Evolutionary conservation across 2,113 vertebrate species (phyloP), one percentile per base, ranked within the genome.

Genomic region (Cinclus mexicanus): DNA sequence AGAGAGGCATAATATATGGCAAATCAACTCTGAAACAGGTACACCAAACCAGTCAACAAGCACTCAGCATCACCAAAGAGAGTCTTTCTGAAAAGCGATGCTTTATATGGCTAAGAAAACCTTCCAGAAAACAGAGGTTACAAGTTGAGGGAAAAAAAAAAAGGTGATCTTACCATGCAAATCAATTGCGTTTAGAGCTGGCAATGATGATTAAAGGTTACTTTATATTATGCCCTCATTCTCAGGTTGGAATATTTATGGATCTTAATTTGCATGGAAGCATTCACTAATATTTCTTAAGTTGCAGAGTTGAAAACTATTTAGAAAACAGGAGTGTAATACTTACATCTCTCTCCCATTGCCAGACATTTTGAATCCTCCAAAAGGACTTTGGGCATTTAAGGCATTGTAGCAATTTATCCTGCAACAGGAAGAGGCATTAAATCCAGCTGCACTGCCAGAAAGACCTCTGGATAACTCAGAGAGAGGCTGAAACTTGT

Each of bases 361-460:
- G 97, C 99, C 99, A 96, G 99, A 99, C 99, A 99, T 99, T 98
- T 99, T 99, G 98, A 99, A 99, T 96, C 99, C 99, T 97, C 99
- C 99, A 95, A 99, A 99, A 89, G 99, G 99, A 98, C 99, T 99
- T 97, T 99, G 99, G 95, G 98, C 99, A 97, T 99, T 99, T 98
- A 99, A 98, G 90, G 99, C 99, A 63, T 99, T 99, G 98, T 99
- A 99, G 97, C 99, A 99, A 97, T 99, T 99, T 98, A 99, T 99
- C 99, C 99, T 99, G 95, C n/a, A 90, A 91, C 5, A 68, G 60
- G 33, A 95, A 90, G 65, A 97, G 77, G 53, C 80, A 88, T 9
- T 84, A 89, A 89, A 55, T 95, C 46, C 57, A 83, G 25, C 53
- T 79, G 77, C 4, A 2, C 37, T 59, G 65, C 72, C 78, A 89